Evolutionary conservation across 2,113 vertebrate species (phyloP).

Genomic region (Cheilinus undulatus): DNA sequence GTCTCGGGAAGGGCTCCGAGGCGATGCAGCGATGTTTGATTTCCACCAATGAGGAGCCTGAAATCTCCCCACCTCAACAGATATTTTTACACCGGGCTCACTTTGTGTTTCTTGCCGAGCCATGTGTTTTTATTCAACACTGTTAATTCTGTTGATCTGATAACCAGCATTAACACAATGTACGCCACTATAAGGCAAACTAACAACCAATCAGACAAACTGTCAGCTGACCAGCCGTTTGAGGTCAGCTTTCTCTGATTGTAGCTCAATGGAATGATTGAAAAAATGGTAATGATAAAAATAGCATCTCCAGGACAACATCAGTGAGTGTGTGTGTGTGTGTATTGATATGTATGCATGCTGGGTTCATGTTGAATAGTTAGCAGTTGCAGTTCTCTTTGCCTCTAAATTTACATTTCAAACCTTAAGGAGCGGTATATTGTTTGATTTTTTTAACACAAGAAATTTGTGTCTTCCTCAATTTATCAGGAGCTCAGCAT

Average conservation of each 20-base stretch:
- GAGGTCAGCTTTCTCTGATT: conserved; percentile 51
- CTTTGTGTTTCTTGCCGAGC: conserved; percentile 40
- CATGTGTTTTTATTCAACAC: conserved; percentile 47
- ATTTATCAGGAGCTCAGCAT: not conserved
- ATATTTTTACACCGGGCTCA: conserved; percentile 21
- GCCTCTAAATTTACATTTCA: not conserved
- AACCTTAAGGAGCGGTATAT: not conserved
- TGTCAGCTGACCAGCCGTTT: conserved; percentile 21
- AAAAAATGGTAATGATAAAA: conserved; percentile 33
- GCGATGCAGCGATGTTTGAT: conserved; percentile 54
- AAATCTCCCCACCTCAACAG: conserved; percentile 31
- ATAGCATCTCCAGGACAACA: conserved; percentile 54
- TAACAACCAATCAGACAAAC: conserved; percentile 64
- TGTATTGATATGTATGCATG: conserved; percentile 37
- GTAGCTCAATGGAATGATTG: conserved; percentile 73
- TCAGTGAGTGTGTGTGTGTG: conserved; percentile 16
- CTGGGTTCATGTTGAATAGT: conserved; percentile 10
- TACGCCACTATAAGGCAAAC: conserved; percentile 74
- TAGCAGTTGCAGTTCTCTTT: conserved; percentile 20
- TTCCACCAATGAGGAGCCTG: conserved; percentile 55
- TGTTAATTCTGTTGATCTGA: conserved; percentile 55
- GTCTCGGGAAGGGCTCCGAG: conserved; percentile 65
- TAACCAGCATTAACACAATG: conserved; percentile 64
- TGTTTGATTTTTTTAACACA: not conserved
- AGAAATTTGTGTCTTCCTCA: conserved; percentile 8